A percentile compares a stretch with the other conserved stretches of the same genome.
These are phyloP conservation scores for Pica pica DNA, from an alignment of 2,113 vertebrate species.

Conservation along the genomic window DNA sequence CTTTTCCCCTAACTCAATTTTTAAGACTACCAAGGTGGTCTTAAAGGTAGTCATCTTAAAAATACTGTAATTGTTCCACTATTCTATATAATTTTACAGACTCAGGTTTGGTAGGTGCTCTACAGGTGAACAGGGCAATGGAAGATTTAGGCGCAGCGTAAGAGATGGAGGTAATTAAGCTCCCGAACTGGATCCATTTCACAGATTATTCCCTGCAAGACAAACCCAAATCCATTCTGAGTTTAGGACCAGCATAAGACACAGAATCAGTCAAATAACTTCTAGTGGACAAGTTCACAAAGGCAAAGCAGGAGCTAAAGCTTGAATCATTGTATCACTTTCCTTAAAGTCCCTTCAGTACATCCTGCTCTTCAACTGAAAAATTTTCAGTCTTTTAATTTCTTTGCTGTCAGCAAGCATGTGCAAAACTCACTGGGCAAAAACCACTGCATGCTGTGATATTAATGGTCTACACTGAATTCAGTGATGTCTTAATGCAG, in stretches of 20 bases:
- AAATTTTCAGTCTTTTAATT: background rate
- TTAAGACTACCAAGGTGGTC: background rate
- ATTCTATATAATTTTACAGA: background rate
- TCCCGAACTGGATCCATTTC: background rate
- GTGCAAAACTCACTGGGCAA: background rate
- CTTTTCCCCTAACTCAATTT: background rate
- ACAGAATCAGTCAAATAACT: background rate
- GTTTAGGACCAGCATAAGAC: background rate
- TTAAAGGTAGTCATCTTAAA: background rate
- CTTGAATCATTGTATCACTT: rapidly evolving
- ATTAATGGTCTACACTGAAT: background rate
- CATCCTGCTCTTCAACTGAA: background rate
- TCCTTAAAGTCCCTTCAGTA: background rate
- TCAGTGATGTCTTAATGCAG: background rate
- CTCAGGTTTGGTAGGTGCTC: background rate
- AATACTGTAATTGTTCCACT: background rate
- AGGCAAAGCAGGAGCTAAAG: background rate
- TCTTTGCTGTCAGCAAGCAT: background rate
- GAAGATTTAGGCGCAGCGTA: background rate
- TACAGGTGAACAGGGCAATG: background rate
- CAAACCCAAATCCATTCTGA: background rate
- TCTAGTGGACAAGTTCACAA: background rate
- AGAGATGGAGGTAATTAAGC: background rate
- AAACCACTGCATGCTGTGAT: background rate
- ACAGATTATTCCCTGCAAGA: background rate